These are phyloP conservation scores for Caenorhabditis briggsae DNA, from an alignment of 1,140 invertebrate genomes.

Conservation along the genomic window DNA sequence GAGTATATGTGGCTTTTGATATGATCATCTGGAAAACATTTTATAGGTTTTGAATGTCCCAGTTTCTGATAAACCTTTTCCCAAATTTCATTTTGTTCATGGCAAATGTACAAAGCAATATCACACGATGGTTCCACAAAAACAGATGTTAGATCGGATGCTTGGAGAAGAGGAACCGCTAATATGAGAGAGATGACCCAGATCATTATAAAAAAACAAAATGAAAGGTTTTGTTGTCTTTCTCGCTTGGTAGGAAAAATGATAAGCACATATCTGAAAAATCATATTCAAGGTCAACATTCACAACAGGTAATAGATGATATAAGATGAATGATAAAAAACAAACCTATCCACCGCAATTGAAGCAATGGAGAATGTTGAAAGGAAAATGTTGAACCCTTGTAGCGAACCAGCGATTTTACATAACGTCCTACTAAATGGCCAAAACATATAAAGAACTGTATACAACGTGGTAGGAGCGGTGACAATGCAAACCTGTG, in stretches of 20 bases:
- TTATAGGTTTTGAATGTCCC: background rate
- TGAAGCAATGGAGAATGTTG: conserved; percentile 79
- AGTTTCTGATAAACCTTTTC: conserved; percentile 66
- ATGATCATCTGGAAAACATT: conserved; percentile 72
- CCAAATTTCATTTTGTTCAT: conserved; percentile 77
- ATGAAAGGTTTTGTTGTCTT: conserved; percentile 75
- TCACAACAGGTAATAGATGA: no score
- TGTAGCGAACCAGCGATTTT: conserved; percentile 77
- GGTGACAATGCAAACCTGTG: conserved; percentile 74
- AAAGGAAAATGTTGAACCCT: conserved; percentile 78
- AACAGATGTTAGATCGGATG: conserved; percentile 72
- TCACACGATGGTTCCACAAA: conserved; percentile 72
- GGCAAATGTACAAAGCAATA: conserved; percentile 72
- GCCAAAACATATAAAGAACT: conserved; percentile 77
- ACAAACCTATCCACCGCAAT: conserved; percentile 79
- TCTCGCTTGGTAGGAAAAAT: conserved; percentile 77
- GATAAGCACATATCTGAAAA: conserved; percentile 75
- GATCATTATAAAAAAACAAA: conserved; percentile 75
- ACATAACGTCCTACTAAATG: conserved; percentile 76
- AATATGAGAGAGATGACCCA: conserved; percentile 75
- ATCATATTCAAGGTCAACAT: no score
- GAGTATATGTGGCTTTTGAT: conserved; percentile 73
- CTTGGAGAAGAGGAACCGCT: conserved; percentile 73
- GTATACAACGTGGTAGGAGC: conserved; percentile 77
- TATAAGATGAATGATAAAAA: background rate